A percentile compares a stretch with the other conserved stretches of the same genome.
phyloP scores from a whole-genome alignment of 2,113 vertebrate genomes.

The Motacilla tschutschensis region DNA sequence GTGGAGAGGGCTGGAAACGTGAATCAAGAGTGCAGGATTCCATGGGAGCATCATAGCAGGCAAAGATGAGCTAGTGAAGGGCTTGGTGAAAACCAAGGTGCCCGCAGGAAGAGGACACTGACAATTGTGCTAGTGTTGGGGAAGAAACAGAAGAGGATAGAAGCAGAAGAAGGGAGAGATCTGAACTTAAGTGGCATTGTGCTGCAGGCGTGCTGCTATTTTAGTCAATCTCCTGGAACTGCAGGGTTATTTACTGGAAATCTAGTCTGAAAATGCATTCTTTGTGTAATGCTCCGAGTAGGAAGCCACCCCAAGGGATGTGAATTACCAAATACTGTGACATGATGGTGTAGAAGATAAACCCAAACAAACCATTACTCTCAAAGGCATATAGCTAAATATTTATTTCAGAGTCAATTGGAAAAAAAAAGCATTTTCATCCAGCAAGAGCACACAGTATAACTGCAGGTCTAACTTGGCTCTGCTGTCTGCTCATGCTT shows the following conservation, averaged over 20 bases:
- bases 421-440: conserved; percentile 18
- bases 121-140: neutral
- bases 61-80: neutral
- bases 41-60: neutral
- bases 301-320: conserved; percentile 49
- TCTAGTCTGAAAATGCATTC: conserved; percentile 47
- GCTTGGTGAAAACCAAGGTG: neutral
- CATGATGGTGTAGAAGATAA: conserved; percentile 23
- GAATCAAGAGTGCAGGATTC: neutral
- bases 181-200: conserved; percentile 9
- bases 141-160: neutral
- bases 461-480: conserved; percentile 13
- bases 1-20: neutral
- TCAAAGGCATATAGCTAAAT: conserved; percentile 60
- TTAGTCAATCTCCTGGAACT: conserved; percentile 49
- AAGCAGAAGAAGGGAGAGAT: neutral
- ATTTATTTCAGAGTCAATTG: conserved; percentile 60
- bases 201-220: conserved; percentile 40
- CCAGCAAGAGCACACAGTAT: conserved; percentile 11
- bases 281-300: conserved; percentile 48
- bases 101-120: neutral
- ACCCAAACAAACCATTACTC: conserved; percentile 60
- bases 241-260: conserved; percentile 63
- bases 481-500: neutral
- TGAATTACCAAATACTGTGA: conserved; percentile 50